Conservation (phyloP, 2,113 vertebrate genomes). For the Oenanthe melanoleuca region DNA sequence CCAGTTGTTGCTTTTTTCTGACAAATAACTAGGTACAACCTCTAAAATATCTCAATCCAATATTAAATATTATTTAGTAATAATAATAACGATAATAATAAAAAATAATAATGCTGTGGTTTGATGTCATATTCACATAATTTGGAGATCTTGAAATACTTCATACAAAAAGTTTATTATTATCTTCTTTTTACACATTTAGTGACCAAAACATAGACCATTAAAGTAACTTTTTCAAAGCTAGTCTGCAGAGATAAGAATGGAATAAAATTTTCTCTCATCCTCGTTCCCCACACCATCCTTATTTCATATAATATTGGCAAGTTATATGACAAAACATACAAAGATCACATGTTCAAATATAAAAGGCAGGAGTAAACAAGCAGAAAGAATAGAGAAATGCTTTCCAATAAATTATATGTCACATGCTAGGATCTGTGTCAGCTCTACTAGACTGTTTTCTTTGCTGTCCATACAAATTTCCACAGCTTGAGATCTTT, state of each 20-base stretch:
- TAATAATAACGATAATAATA: neutral
- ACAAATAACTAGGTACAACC: neutral
- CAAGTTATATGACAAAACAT: neutral
- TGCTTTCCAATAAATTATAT: neutral
- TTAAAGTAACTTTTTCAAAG: neutral
- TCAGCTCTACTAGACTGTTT: neutral
- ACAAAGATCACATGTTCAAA: neutral
- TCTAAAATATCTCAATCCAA: neutral
- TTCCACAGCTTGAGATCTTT: neutral
- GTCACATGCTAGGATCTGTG: neutral
- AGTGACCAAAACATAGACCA: neutral
- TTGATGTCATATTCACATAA: neutral
- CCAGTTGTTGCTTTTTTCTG: neutral
- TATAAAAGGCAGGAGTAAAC: neutral
- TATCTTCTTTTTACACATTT: neutral
- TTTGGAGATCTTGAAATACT: neutral
- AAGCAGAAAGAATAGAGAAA: neutral
- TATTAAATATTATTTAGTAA: neutral
- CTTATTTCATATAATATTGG: neutral
- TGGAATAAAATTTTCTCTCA: neutral
- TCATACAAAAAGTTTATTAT: neutral
- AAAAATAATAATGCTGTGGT: neutral
- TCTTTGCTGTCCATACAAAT: neutral
- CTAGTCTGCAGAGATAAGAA: neutral
- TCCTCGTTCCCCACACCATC: neutral